Conservation (phyloP, 2,113 vertebrate genomes). For the Sminthopsis crassicaudata region DNA sequence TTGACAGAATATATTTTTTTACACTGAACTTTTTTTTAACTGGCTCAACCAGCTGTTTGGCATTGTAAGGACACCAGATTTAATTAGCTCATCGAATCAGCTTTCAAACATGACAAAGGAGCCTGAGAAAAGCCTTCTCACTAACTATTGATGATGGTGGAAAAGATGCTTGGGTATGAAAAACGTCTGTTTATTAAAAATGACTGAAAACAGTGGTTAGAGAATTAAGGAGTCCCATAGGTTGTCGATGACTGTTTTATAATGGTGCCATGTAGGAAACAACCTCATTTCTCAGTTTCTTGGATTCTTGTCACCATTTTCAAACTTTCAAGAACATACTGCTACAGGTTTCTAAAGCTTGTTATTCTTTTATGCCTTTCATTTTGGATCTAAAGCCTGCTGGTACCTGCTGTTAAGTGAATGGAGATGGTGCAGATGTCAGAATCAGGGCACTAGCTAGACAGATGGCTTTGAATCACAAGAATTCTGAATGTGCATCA, state of each 20-base stretch:
- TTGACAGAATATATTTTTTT: conserved; percentile 31
- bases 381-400: neutral
- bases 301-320: neutral
- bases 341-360: neutral
- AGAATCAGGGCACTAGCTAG: neutral
- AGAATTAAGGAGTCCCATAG: neutral
- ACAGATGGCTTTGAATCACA: neutral
- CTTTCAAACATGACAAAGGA: conserved; percentile 5
- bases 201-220: neutral
- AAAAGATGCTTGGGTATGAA: neutral
- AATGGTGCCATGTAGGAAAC: neutral
- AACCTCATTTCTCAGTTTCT: neutral
- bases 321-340: neutral
- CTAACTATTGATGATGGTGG: neutral
- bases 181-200: conserved; percentile 14
- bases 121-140: neutral
- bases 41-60: neutral
- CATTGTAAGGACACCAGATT: neutral
- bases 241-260: neutral
- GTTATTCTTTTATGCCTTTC: neutral
- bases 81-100: neutral
- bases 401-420: neutral
- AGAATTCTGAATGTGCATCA: neutral
- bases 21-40: conserved; percentile 8
- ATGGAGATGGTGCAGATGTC: neutral